Conservation (phyloP, 2,113 vertebrate species). For the Trachemys scripta region DNA sequence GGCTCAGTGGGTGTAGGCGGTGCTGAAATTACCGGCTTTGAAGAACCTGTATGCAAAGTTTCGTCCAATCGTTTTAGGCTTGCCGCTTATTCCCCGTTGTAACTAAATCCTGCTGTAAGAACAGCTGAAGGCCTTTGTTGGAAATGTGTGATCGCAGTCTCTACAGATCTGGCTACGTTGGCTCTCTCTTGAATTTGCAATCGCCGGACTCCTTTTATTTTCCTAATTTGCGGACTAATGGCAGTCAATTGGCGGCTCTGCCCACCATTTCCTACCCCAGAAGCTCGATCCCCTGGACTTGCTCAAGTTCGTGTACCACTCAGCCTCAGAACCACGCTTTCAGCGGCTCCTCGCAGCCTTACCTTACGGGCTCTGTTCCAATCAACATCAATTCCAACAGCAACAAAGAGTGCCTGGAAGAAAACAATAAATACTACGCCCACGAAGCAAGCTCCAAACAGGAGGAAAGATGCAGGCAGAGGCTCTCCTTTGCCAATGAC, state of each 20-base stretch:
- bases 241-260: constrained; percentile 90
- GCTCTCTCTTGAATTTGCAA: constrained; percentile 92
- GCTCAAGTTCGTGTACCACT: constrained; percentile 86
- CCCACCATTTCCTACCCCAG: constrained; percentile 90
- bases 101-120: constrained; percentile 90
- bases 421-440: constrained; percentile 84
- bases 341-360: constrained; percentile 85
- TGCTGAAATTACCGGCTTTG: constrained; percentile 83
- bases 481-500: constrained; percentile 80
- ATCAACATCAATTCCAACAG: constrained; percentile 82
- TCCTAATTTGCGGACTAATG: constrained; percentile 91
- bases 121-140: constrained; percentile 87
- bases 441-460: constrained; percentile 81
- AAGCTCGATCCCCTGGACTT: constrained; percentile 91
- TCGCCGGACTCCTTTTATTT: constrained; percentile 93
- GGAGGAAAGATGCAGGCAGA: constrained; percentile 81
- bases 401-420: constrained; percentile 86
- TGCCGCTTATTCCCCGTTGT: constrained; percentile 89
- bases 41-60: constrained; percentile 85
- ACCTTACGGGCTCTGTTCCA: constrained; percentile 84
- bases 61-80: constrained; percentile 83
- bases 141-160: constrained; percentile 97
- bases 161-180: constrained; percentile 93
- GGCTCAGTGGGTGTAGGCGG: constrained; percentile 79
- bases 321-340: constrained; percentile 87